Conservation (phyloP, 2,797 vertebrate species). For the Anabacerthia variegaticeps region DNA sequence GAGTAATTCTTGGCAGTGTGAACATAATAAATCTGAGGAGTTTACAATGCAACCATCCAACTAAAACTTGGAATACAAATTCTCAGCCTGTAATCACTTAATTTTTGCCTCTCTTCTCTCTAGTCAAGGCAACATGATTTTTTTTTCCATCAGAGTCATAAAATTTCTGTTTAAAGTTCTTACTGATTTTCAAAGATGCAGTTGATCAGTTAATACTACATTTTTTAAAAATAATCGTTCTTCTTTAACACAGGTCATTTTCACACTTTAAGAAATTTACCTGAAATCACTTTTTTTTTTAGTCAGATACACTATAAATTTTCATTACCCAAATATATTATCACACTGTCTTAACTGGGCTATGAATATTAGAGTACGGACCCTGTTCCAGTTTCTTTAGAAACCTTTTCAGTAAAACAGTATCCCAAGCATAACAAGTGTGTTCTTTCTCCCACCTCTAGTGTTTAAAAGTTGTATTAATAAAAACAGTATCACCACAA, state of each 20-base stretch:
- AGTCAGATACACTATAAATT: background rate
- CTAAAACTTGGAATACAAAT: constrained; percentile 15
- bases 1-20: constrained; percentile 29
- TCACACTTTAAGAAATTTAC: background rate
- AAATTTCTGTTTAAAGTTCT: background rate
- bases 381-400: background rate
- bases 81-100: background rate
- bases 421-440: background rate
- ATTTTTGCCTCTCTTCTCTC: background rate
- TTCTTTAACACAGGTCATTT: background rate
- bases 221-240: background rate
- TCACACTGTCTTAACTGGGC: background rate
- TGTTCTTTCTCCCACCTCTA: background rate
- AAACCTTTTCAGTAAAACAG: background rate
- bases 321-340: background rate
- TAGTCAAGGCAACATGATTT: background rate
- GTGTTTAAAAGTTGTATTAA: background rate
- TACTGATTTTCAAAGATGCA: background rate
- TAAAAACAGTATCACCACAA: background rate
- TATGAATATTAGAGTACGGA: background rate
- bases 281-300: background rate
- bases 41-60: background rate
- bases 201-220: background rate
- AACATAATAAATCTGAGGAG: constrained; percentile 19
- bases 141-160: background rate